Evolutionary conservation across 2,797 vertebrate genomes (phyloP).

Genomic region (Bufotes viridis): DNA sequence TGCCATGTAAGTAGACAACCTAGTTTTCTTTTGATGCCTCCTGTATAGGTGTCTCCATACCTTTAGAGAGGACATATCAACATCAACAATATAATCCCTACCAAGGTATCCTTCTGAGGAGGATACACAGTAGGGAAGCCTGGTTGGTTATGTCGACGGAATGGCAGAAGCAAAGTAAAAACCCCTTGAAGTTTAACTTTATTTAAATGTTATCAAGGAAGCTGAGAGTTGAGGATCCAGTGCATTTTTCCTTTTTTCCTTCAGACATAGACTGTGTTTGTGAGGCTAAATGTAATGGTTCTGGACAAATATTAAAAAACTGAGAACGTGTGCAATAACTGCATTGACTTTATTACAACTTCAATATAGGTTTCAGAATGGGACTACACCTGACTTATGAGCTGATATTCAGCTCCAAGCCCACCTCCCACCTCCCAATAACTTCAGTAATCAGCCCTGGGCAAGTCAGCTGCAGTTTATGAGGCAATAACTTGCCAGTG

Average conservation of each 20-base stretch:
- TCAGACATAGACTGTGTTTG: slow-evolving; percentile 15
- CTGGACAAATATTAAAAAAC: slow-evolving; percentile 57
- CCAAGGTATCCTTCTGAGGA: background rate
- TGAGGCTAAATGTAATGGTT: slow-evolving; percentile 54
- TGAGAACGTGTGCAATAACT: slow-evolving; percentile 52
- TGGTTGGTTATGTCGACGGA: background rate
- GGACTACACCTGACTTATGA: slow-evolving; percentile 62
- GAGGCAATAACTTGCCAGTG: slow-evolving; percentile 63
- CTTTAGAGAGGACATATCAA: background rate
- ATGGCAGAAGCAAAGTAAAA: background rate
- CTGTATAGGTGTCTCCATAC: background rate
- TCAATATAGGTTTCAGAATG: slow-evolving; percentile 51
- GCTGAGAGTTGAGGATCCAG: background rate
- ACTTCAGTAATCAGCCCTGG: slow-evolving; percentile 57
- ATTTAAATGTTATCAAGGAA: background rate
- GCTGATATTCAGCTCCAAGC: slow-evolving; percentile 45
- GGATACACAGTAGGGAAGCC: background rate
- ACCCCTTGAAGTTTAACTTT: background rate
- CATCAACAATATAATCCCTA: background rate
- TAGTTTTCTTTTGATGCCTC: background rate
- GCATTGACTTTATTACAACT: slow-evolving; percentile 55
- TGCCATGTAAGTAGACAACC: background rate
- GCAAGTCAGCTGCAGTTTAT: slow-evolving; percentile 63
- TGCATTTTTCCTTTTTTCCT: background rate
- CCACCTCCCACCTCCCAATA: slow-evolving; percentile 60